Evolutionary conservation across 2,113 vertebrate genomes (phyloP), one percentile per base, ranked within the genome.

Genomic region (Caloenas nicobarica): DNA sequence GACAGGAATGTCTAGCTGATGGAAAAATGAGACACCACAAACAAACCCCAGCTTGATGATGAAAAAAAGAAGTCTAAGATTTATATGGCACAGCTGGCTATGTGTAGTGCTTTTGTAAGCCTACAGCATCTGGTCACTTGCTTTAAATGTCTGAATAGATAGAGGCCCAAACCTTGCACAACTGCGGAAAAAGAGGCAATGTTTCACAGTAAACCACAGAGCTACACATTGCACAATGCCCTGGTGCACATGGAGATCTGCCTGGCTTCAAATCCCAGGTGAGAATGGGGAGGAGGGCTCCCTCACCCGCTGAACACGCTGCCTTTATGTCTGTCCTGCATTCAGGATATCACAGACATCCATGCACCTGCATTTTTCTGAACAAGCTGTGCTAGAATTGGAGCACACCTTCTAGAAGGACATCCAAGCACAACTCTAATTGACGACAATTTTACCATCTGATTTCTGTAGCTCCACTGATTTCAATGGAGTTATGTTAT

Each of bases 81-180:
- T 97, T 98, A 97, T 97, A 97, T 86, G 97, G 94, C 91, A 96
- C 97, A 98, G 97, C 97, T 98, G 97, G 97, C 95, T 90, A 65
- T 48, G 84, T 76, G 88, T 56, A 97, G 81, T 76, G 86, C 81
- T 97, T 98, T 97, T 96, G 96, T 95, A 76, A 77, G 95, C 42
- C 85, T 89, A 50, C 50, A 88, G 95, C 97, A 98, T 96, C 97
- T 97, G 97, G 97, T 78, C 88, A 88, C 94, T 97, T 84, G 95
- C 86, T 96, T 97, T 96, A 97, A 93, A 96, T 97, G 83, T 94
- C 91, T 95, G 92, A 95, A 90, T 21, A 96, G 89, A 96, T 86
- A 94, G 82, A 95, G 90, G 88, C 65, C 81, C 56, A 74, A 93
- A 87, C 88, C 72, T 87, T 96, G 94, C 91, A 88, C 88, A 95